Evolutionary conservation across 2,797 vertebrate genomes (phyloP).

Genomic region (Artibeus jamaicensis): DNA sequence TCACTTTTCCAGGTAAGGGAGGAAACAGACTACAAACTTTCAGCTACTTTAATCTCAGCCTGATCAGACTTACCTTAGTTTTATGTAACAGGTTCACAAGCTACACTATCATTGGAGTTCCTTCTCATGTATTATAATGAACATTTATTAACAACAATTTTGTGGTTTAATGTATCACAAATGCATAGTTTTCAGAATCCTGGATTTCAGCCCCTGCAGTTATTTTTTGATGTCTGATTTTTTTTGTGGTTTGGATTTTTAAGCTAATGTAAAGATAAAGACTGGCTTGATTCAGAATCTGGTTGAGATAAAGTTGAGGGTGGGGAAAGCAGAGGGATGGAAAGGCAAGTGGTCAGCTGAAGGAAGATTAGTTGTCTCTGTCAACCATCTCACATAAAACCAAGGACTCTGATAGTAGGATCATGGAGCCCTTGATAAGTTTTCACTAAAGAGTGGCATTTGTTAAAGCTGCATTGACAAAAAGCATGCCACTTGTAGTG

Average conservation of each 20-base stretch:
- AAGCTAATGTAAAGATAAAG: neutral
- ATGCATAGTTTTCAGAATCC: neutral
- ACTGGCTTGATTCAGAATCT: constrained; percentile 44
- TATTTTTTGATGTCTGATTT: constrained; percentile 7
- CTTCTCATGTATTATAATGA: neutral
- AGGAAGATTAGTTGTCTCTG: neutral
- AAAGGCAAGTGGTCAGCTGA: neutral
- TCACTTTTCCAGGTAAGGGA: constrained; percentile 18
- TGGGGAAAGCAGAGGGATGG: neutral
- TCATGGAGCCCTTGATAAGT: neutral
- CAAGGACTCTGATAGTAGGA: neutral
- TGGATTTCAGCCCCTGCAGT: neutral
- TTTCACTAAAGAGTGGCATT: neutral
- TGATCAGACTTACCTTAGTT: constrained; percentile 25
- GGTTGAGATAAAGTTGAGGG: neutral
- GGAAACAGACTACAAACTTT: neutral
- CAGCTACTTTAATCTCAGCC: neutral
- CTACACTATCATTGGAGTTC: neutral
- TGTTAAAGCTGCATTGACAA: neutral
- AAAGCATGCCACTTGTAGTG: neutral
- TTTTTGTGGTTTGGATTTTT: constrained; percentile 45
- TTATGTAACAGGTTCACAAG: neutral
- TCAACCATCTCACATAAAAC: neutral
- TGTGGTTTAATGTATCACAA: constrained; percentile 11
- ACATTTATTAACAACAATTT: constrained; percentile 33